These are phyloP conservation scores for Hirtodrosophila histrioides DNA, from an alignment of 2,888 invertebrate species.

Conservation along the genomic window DNA sequence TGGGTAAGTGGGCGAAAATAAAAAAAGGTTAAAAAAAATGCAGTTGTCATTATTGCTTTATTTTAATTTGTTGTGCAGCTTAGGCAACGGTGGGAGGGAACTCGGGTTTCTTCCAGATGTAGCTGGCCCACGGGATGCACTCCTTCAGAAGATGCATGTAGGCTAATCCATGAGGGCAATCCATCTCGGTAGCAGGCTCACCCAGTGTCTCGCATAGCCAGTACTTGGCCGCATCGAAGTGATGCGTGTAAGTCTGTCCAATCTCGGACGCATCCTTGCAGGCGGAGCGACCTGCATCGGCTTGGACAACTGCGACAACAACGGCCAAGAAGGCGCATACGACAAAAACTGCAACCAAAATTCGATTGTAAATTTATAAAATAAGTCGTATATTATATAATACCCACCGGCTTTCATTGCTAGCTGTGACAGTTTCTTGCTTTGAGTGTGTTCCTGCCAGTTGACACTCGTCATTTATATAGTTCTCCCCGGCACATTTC, in stretches of 20 bases:
- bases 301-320: constrained; percentile 47
- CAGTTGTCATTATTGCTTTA: constrained; percentile 21
- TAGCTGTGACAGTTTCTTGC: constrained; percentile 41
- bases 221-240: constrained; percentile 82
- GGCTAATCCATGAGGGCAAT: constrained; percentile 75
- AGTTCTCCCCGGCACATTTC: constrained; percentile 4
- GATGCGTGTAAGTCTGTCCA: constrained; percentile 76
- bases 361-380: neutral
- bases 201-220: constrained; percentile 78
- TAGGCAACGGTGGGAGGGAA: constrained; percentile 80
- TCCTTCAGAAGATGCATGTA: constrained; percentile 80
- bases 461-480: constrained; percentile 38
- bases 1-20: too few species aligned
- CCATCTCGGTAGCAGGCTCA: constrained; percentile 65
- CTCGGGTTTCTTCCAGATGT: constrained; percentile 80
- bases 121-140: constrained; percentile 82
- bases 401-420: constrained; percentile 68
- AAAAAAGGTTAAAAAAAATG: constrained; percentile 6
- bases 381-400: neutral
- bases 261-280: constrained; percentile 75
- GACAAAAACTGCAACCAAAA: constrained; percentile 46
- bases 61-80: constrained; percentile 17
- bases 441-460: constrained; percentile 26
- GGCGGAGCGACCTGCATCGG: constrained; percentile 80
- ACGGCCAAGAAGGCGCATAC: constrained; percentile 56